These are phyloP conservation scores for Furcifer pardalis DNA, from an alignment of 2,797 vertebrate species.

Conservation along the genomic window DNA sequence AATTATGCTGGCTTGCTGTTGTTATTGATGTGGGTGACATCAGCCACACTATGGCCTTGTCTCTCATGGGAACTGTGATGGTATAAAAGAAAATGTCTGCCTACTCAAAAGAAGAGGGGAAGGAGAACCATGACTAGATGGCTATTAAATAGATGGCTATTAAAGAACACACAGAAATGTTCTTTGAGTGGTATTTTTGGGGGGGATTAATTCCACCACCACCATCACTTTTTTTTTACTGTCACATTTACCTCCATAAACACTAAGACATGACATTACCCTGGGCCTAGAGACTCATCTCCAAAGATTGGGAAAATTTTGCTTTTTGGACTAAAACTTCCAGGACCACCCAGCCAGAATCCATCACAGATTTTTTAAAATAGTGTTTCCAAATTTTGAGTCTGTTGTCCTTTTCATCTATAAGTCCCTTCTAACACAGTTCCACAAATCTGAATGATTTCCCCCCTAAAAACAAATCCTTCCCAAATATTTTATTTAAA, in stretches of 20 bases:
- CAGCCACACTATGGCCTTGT: not conserved
- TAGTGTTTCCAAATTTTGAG: not conserved
- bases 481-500: no score
- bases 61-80: not conserved
- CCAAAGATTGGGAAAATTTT: not conserved
- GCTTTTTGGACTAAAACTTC: not conserved
- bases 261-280: not conserved
- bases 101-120: not conserved
- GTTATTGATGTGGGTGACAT: constrained; percentile 7
- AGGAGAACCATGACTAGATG: not conserved
- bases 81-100: not conserved
- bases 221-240: not conserved
- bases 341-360: not conserved
- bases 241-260: not conserved
- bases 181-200: not conserved
- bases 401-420: no score
- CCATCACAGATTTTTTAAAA: not conserved
- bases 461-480: no score
- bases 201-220: not conserved
- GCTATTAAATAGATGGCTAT: not conserved
- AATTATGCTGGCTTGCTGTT: not conserved
- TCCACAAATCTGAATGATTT: no score
- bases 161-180: not conserved
- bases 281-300: not conserved
- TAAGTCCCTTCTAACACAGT: no score